These are phyloP conservation scores for Acanthococcus lagerstroemiae DNA, from an alignment of 2,888 invertebrate species.

Conservation along the genomic window DNA sequence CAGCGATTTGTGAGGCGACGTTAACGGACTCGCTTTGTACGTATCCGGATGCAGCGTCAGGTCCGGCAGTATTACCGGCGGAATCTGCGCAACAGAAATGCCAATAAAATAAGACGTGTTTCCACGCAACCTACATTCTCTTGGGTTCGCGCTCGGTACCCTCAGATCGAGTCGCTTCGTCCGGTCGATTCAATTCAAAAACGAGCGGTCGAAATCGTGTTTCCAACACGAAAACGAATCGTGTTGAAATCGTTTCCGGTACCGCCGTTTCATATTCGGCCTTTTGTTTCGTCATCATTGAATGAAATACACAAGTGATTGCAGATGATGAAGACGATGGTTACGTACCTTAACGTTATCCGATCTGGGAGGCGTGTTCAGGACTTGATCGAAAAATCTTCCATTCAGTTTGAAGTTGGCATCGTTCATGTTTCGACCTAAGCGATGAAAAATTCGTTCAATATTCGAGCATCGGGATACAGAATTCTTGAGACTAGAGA, in stretches of 20 bases:
- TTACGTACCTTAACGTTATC: too few species aligned
- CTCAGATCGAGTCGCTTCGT: background rate
- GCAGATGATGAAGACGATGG: too few species aligned
- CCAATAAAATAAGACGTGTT: background rate
- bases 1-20: slow-evolving; percentile 27
- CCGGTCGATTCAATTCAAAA: background rate
- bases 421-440: background rate
- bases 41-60: slow-evolving; percentile 34
- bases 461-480: too few species aligned
- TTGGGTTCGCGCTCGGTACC: too few species aligned
- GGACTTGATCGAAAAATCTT: background rate
- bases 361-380: too few species aligned
- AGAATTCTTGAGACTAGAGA: too few species aligned
- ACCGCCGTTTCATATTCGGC: background rate
- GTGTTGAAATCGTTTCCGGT: background rate
- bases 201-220: background rate
- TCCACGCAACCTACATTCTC: too few species aligned
- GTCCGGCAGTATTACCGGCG: slow-evolving; percentile 33
- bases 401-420: background rate
- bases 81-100: slow-evolving; percentile 22
- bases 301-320: too few species aligned
- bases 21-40: slow-evolving; percentile 32
- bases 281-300: slow-evolving; percentile 4
- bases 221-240: background rate
- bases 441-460: too few species aligned